phyloP scores from a whole-genome alignment of 2,797 vertebrate species.

The Dromococcyx pavoninus region DNA sequence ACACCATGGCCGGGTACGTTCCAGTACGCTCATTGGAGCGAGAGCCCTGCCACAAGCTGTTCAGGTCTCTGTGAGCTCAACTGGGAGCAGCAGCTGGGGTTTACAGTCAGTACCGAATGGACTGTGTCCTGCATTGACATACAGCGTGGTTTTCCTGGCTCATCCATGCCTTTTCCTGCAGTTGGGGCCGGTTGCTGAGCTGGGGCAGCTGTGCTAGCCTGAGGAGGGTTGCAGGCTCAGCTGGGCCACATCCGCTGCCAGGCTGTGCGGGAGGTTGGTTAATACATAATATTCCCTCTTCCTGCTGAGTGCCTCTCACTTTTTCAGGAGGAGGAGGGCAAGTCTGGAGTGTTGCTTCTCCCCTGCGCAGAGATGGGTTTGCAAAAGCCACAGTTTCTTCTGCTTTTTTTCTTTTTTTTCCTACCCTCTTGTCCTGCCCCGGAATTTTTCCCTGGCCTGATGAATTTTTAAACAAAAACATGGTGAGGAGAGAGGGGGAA shows the following conservation, averaged over 20 bases:
- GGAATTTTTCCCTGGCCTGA: not conserved
- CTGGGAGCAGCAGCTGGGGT: not conserved
- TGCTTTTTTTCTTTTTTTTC: not conserved
- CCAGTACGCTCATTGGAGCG: not conserved
- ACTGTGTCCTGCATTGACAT: fast-evolving
- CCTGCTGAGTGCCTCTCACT: not conserved
- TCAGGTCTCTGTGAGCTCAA: not conserved
- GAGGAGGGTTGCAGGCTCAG: not conserved
- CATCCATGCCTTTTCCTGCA: not conserved
- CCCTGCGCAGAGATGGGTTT: not conserved
- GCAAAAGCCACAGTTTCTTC: slow-evolving; percentile 10
- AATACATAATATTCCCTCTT: not conserved
- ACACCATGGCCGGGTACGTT: fast-evolving
- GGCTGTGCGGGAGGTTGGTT: not conserved
- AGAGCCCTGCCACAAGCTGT: not conserved
- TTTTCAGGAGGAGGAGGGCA: not conserved
- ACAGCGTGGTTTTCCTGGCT: not conserved
- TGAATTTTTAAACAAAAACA: slow-evolving; percentile 60
- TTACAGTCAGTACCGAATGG: fast-evolving
- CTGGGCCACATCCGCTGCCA: fast-evolving
- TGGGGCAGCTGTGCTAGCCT: not conserved
- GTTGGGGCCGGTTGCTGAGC: not conserved
- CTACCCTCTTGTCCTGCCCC: not conserved
- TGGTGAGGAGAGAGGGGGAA: not conserved
- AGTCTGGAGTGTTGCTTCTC: not conserved